Base-by-base conservation (phyloP, 2,888 invertebrate genomes). In the Acleris laterana region DNA sequence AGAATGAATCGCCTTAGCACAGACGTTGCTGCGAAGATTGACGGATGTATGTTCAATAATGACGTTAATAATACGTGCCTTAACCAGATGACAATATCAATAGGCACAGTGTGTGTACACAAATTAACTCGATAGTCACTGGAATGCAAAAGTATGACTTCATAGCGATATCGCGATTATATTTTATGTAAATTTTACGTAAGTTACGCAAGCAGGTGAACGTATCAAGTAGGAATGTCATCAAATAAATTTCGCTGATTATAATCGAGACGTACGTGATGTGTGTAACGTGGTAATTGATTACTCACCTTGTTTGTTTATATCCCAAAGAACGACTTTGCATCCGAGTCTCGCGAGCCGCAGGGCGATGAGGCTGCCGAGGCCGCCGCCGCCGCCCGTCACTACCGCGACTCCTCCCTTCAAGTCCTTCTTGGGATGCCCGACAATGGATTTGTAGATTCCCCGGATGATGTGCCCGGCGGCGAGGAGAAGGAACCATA, bases 341-440 rank as follows among this genome's bases (percentile, higher is more conserved):
- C 96, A 96, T 61, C 97, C 96, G 65, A 96, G 94, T 78, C 96
- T 94, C 20, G 96, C 96, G 56, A 98, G 93, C 74, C 96, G 93
- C 73, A 96, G 84, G 1, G 97, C 95, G 64, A 97, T 88, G 60
- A 97, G 93, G 71, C 97, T 94, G 6, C 98, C 98, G 17, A 98
- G 91, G 3, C 98, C 98, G 46, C 96, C 96, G 44, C 98, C 98
- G 19, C 97, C 97, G 0, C 98, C 98, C 0, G 98, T 98, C 32
- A 98, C 95, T 53, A 98, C 93, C 0, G 97, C 97, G 48, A 97
- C 94, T 78, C 97, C 96, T 48, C 96, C 96, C 69, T 93, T 93
- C 68, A 97, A 89, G 72, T 95, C 94, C 84, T 97, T 97, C 87
- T 95, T 94, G 48, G 93, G 94, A 67, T 90, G 85, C 60, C 95